phyloP scores from a whole-genome alignment of 2,113 vertebrate species.

The Manacus vitellinus region DNA sequence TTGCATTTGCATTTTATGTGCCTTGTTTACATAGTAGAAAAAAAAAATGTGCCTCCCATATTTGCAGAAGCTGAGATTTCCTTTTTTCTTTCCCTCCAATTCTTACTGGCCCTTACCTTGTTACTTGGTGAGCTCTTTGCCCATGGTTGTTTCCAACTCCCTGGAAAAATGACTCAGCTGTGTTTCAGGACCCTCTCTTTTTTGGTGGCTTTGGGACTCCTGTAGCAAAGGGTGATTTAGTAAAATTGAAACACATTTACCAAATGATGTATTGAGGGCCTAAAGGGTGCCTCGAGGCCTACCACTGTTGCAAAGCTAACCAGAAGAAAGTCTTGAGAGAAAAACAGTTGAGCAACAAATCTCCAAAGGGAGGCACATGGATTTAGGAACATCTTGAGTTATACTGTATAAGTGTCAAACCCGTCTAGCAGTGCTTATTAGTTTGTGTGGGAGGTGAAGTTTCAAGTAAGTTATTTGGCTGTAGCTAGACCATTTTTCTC shows the following conservation, averaged over 20 bases:
- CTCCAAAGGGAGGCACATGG: not conserved
- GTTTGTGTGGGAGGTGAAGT: constrained; percentile 8
- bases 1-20: not conserved
- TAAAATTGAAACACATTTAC: not conserved
- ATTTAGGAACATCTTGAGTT: constrained; percentile 23
- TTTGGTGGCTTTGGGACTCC: not conserved
- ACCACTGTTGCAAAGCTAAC: not conserved
- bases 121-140: not conserved
- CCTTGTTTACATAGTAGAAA: not conserved
- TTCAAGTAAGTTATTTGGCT: constrained; percentile 26
- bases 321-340: not conserved
- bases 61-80: not conserved
- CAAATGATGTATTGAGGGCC: not conserved
- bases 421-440: not conserved
- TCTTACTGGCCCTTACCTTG: not conserved
- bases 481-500: not conserved
- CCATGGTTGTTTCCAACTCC: not conserved
- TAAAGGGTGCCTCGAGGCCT: not conserved
- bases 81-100: not conserved
- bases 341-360: not conserved
- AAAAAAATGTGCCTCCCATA: not conserved
- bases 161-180: not conserved
- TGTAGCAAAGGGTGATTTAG: not conserved
- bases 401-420: constrained; percentile 24
- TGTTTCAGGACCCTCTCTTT: not conserved